A percentile compares a stretch with the other conserved stretches of the same genome.
Conservation (phyloP, 2,113 vertebrate species). For the Panurus biarmicus region DNA sequence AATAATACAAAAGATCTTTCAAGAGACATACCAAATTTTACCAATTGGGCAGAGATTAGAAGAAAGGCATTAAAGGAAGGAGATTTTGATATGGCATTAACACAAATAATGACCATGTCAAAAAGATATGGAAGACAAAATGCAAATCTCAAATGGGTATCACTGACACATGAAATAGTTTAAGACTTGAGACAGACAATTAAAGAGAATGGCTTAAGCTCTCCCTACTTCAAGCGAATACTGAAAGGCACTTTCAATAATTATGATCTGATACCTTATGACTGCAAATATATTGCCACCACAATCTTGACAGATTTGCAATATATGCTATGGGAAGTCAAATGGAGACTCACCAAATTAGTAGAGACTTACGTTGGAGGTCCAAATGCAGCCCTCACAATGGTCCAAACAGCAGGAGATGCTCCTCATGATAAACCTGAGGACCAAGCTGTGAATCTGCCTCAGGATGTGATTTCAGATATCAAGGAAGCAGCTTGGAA, state of each 20-base stretch:
- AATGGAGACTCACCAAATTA: too few relatives aligned
- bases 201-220: not conserved
- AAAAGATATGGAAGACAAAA: too few relatives aligned
- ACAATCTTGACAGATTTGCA: too few relatives aligned
- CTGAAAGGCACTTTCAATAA: not conserved
- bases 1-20: not conserved
- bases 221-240: not conserved
- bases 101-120: not conserved
- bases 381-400: too few relatives aligned
- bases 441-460: too few relatives aligned
- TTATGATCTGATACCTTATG: not conserved
- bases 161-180: not conserved
- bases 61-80: not conserved
- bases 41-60: not conserved
- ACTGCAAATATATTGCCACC: not conserved
- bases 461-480: too few relatives aligned
- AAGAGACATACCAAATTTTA: not conserved
- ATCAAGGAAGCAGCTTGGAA: too few relatives aligned
- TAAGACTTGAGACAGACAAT: not conserved
- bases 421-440: too few relatives aligned
- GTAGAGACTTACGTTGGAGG: too few relatives aligned
- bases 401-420: too few relatives aligned
- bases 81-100: not conserved
- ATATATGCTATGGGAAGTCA: too few relatives aligned
- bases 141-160: not conserved